Evolutionary conservation across 2,888 invertebrate species (phyloP), one percentile per base, ranked within the genome.

Genomic region (Phanerotoma sp.): DNA sequence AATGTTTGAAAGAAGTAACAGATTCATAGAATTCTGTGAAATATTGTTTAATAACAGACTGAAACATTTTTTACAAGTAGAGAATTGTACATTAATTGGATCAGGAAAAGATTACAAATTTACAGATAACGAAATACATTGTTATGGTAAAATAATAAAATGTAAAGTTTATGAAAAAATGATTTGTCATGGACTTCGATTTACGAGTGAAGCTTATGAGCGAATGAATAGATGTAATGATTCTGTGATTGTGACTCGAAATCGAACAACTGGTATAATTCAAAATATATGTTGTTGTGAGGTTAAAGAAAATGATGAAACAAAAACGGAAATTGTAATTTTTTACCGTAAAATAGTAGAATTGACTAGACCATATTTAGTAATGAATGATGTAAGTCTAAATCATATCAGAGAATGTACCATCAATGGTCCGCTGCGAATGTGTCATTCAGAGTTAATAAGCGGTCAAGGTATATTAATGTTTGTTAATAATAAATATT

Each of bases 131-230:
- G 20, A 42, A 42, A 9, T 11, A 42, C 7, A 13, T 6, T 42
- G 42, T 42, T 42, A 22, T 20, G 42, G 42, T n/a, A 42, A 18
- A 10, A 13, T 22, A 25, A 13, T 42, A 13, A 20, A 21, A 22
- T 42, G 42, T 42, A 42, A 42, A 42, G 13, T 25, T 18, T 42
- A 22, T 7, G 16, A 42, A 42, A 42, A 42, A 42, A 42, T 42
- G 42, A 16, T 42, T 20, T 42, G 42, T 20, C 42, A 42, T 42
- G 42, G 42, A 42, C 42, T 42, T n/a, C 42, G 42, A 42, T 20
- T 42, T 7, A 42, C 42, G 13, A 42, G 42, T 20, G 42, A 42
- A 20, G 7, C 42, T 42, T 42, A 42, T 20, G 20, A 16, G 20
- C 42, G 42, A 18, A 20, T 9, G 9, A 42, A 16, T 18, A 20